phyloP scores from a whole-genome alignment of 2,113 vertebrate species.

The Xiphophorus maculatus region DNA sequence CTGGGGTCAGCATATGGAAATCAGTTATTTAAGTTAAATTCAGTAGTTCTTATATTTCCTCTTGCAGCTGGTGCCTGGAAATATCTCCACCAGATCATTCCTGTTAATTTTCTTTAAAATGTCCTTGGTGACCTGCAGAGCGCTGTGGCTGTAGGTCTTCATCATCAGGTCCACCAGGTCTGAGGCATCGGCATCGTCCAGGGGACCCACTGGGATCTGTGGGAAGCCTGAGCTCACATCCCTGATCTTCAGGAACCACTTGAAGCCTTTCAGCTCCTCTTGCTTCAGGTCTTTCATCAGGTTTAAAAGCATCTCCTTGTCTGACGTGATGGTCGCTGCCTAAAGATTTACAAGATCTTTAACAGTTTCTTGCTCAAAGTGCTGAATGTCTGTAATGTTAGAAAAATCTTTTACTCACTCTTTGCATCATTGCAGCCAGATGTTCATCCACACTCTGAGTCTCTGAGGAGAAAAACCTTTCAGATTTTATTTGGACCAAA shows the following conservation, averaged over 20 bases:
- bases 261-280: not conserved
- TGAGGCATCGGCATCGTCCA: fast-evolving
- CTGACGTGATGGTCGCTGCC: not conserved
- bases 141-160: not conserved
- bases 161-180: not conserved
- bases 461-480: no score
- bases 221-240: no score
- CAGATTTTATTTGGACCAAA: no score
- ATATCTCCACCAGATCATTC: not conserved
- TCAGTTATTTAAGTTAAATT: no score
- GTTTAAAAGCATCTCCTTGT: not conserved
- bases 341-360: not conserved
- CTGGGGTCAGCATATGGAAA: no score
- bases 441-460: no score
- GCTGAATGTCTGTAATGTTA: no score
- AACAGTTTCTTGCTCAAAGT: no score
- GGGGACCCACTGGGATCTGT: fast-evolving
- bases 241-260: not conserved
- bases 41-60: no score
- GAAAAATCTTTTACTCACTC: no score
- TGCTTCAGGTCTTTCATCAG: not conserved
- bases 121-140: not conserved
- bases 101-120: fast-evolving
- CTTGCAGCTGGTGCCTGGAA: no score
- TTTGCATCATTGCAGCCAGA: no score